A percentile compares a stretch with the other conserved stretches of the same genome.
Conservation (phyloP, 2,888 invertebrate species). For the Phortica okadai region DNA sequence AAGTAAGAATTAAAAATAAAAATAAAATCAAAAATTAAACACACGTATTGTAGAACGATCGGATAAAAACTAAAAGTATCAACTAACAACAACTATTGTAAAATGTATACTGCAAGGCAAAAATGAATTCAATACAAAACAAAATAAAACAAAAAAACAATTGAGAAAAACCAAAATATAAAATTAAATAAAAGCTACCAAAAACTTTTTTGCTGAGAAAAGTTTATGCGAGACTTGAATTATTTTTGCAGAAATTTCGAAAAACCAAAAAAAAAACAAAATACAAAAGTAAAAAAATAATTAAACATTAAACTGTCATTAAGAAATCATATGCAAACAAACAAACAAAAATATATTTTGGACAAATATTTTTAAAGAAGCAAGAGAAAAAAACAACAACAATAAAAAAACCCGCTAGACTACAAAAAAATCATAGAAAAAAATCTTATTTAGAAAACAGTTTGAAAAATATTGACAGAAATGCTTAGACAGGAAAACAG, state of each 20-base stretch:
- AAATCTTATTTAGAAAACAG: conserved; percentile 50
- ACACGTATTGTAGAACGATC: conserved; percentile 59
- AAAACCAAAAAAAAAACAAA: conserved; percentile 24
- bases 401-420: conserved; percentile 36
- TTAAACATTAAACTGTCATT: conserved; percentile 8
- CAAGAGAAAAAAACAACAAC: conserved; percentile 37
- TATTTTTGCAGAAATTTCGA: conserved; percentile 10
- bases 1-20: conserved; percentile 50
- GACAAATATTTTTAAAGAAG: conserved; percentile 31
- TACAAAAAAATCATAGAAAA: conserved; percentile 23
- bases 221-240: conserved; percentile 9
- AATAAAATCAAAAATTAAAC: conserved; percentile 51
- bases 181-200: conserved; percentile 27
- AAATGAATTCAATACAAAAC: conserved; percentile 38
- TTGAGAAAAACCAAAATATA: not conserved
- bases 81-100: conserved; percentile 45
- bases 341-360: conserved; percentile 29
- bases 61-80: conserved; percentile 55
- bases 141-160: conserved; percentile 20
- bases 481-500: not conserved
- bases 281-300: conserved; percentile 5
- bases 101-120: conserved; percentile 29
- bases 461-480: conserved; percentile 37
- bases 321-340: conserved; percentile 20
- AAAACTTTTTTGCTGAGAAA: not conserved